Evolutionary conservation across 2,888 invertebrate species (phyloP).

Genomic region (Drosophila meridiana): DNA sequence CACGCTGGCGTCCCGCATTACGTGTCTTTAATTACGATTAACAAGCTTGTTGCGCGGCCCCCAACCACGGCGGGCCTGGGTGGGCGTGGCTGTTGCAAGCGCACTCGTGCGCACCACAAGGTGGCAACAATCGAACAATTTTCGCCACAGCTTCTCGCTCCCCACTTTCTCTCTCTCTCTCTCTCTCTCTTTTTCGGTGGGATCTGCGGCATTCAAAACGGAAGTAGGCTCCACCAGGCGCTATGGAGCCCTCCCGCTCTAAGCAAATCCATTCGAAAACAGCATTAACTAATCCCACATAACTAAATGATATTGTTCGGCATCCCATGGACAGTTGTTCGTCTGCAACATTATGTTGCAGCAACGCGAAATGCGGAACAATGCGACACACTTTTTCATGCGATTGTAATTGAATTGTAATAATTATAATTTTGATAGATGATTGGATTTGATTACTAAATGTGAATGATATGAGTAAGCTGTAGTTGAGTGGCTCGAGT

Average conservation of each 20-base stretch:
- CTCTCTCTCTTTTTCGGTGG: neutral
- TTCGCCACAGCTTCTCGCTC: constrained; percentile 55
- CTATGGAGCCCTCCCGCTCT: neutral
- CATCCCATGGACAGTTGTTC: constrained; percentile 9
- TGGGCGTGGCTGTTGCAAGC: constrained; percentile 48
- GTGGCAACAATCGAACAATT: constrained; percentile 61
- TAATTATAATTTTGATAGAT: constrained; percentile 1
- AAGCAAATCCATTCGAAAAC: constrained; percentile 29
- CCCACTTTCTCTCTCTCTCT: neutral
- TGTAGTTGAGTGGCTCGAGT: neutral
- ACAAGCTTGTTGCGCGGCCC: constrained; percentile 32
- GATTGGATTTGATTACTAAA: neutral
- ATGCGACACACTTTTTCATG: constrained; percentile 47
- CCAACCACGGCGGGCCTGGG: neutral
- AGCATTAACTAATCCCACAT: constrained; percentile 22
- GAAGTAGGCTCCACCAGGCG: constrained; percentile 50
- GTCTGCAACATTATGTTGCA: constrained; percentile 58
- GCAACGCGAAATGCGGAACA: constrained; percentile 61
- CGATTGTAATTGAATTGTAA: constrained; percentile 31
- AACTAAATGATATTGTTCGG: constrained; percentile 23
- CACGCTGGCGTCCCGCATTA: constrained; percentile 48
- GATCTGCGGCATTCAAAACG: constrained; percentile 37
- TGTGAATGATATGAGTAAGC: neutral
- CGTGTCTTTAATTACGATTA: constrained; percentile 72
- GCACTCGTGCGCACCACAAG: constrained; percentile 60